Evolutionary conservation across 2,888 invertebrate species (phyloP).

Genomic region (Eristalis arbustorum): DNA sequence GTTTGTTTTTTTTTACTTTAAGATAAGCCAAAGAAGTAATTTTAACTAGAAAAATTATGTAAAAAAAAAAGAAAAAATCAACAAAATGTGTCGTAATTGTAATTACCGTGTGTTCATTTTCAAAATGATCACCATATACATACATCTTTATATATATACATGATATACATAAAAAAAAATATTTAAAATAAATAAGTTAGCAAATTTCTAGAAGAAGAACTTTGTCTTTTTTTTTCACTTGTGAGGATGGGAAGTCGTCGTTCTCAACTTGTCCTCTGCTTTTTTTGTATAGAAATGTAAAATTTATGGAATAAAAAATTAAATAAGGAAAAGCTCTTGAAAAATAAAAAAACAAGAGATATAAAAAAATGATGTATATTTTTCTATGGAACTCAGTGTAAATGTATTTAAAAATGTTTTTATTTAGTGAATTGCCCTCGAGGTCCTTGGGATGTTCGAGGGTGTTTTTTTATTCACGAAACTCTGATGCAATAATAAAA

Average conservation of each 20-base stretch:
- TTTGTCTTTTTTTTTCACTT: background rate
- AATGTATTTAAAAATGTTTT: constrained; percentile 57
- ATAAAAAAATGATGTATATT: background rate
- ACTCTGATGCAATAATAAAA: constrained; percentile 63
- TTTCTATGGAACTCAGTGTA: constrained; percentile 22
- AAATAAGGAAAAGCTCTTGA: background rate
- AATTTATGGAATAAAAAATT: background rate
- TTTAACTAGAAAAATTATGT: constrained; percentile 70
- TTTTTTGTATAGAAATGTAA: constrained; percentile 20
- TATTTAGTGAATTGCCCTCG: constrained; percentile 50
- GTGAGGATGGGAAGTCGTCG: background rate
- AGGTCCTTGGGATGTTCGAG: constrained; percentile 2
- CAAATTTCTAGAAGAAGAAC: constrained; percentile 37
- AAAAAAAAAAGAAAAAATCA: constrained; percentile 34
- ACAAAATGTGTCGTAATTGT: constrained; percentile 39
- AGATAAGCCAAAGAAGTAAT: constrained; percentile 79
- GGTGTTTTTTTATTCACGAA: background rate
- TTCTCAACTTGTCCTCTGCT: background rate
- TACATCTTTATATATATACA: constrained; percentile 16
- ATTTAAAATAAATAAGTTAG: constrained; percentile 45
- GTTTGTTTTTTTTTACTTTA: constrained; percentile 72
- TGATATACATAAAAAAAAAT: constrained; percentile 14
- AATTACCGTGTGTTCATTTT: constrained; percentile 25
- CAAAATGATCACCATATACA: background rate
- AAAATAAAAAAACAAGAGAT: background rate